Conservation (phyloP, 2,113 vertebrate genomes). For the Poeciliopsis turrubarensis region DNA sequence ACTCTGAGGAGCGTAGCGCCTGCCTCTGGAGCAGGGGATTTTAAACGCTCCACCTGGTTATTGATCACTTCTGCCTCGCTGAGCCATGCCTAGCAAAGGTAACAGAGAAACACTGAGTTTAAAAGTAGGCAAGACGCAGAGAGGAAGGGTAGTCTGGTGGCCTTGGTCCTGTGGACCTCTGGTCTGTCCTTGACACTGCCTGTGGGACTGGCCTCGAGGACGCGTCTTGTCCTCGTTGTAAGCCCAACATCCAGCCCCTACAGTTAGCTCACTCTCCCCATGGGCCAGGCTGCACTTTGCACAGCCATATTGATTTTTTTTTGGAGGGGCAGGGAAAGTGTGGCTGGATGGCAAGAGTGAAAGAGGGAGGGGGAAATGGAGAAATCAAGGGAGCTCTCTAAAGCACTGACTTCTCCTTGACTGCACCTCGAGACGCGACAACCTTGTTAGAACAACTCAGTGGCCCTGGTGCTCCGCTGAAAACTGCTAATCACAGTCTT, state of each 20-base stretch:
- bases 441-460: slow-evolving; percentile 67
- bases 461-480: slow-evolving; percentile 51
- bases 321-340: slow-evolving; percentile 68
- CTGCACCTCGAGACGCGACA: slow-evolving; percentile 71
- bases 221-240: slow-evolving; percentile 54
- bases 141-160: slow-evolving; percentile 48
- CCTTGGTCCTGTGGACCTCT: slow-evolving; percentile 62
- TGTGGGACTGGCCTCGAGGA: slow-evolving; percentile 76
- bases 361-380: slow-evolving; percentile 38
- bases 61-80: slow-evolving; percentile 75
- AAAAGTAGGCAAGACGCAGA: slow-evolving; percentile 53
- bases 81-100: slow-evolving; percentile 47
- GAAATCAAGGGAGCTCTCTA: slow-evolving; percentile 64
- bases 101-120: slow-evolving; percentile 12
- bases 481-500: slow-evolving; percentile 78
- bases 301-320: slow-evolving; percentile 81
- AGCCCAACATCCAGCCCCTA: slow-evolving; percentile 50
- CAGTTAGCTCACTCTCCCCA: slow-evolving; percentile 62
- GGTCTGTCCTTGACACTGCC: slow-evolving; percentile 82
- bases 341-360: slow-evolving; percentile 54
- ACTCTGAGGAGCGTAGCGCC: slow-evolving; percentile 72
- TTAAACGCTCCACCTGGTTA: slow-evolving; percentile 85
- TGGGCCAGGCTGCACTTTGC: slow-evolving; percentile 79
- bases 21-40: slow-evolving; percentile 77
- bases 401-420: slow-evolving; percentile 80